phyloP scores from a whole-genome alignment of 2,113 vertebrate genomes.

The Notarius lentiginosus region DNA sequence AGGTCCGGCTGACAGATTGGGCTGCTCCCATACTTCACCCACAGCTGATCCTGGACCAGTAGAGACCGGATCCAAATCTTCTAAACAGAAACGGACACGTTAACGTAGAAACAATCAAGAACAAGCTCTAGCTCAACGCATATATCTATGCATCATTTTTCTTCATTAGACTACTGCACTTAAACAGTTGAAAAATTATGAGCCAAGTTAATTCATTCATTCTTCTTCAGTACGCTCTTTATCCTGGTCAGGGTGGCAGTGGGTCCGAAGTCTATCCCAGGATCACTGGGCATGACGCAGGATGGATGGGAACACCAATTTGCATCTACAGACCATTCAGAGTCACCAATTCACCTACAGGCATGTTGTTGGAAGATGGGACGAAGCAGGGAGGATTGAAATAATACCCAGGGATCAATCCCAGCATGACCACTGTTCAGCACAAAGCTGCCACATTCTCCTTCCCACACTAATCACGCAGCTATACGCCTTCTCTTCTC shows the following conservation, averaged over 20 bases:
- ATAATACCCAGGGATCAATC: not conserved
- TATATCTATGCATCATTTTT: not conserved
- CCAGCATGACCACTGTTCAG: not conserved
- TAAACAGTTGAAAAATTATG: not conserved
- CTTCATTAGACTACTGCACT: not conserved
- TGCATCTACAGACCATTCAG: not conserved
- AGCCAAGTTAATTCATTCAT: not conserved
- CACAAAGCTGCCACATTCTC: not conserved
- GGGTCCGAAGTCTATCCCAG: not conserved
- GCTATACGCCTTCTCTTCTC: not conserved
- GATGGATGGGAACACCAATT: not conserved
- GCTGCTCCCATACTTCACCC: conserved; percentile 63
- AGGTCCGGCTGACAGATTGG: conserved; percentile 55
- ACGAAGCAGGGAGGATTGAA: not conserved
- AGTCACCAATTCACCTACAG: not conserved
- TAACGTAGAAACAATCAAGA: not conserved
- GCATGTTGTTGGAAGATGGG: not conserved
- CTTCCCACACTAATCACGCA: not conserved
- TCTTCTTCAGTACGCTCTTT: not conserved
- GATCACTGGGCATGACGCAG: not conserved
- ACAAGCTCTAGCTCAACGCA: not conserved
- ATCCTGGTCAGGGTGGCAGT: not conserved
- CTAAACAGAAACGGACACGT: conserved; percentile 44
- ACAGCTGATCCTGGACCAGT: conserved; percentile 19
- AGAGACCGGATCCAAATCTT: conserved; percentile 53